A percentile compares a stretch with the other conserved stretches of the same genome.
These are phyloP conservation scores for Pelosia muscerda DNA, from an alignment of 2,888 invertebrate genomes.

Conservation along the genomic window DNA sequence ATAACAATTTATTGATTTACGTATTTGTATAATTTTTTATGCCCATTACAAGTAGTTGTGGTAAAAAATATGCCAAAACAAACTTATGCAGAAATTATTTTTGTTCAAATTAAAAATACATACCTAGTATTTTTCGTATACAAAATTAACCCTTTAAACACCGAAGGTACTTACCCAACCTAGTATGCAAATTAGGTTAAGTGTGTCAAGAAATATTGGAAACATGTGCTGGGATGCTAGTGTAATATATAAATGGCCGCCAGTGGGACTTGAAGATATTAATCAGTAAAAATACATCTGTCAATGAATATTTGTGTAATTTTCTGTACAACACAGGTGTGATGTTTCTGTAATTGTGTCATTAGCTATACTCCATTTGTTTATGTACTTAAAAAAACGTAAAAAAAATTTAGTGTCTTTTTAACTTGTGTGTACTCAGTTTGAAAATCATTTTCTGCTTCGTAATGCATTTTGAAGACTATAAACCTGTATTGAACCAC, in stretches of 20 bases:
- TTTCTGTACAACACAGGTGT: not conserved
- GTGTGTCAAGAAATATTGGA: not conserved
- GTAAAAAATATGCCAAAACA: not conserved
- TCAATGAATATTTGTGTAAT: not conserved
- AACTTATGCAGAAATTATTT: not conserved
- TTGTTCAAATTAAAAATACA: too few relatives aligned
- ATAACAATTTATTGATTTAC: too few relatives aligned
- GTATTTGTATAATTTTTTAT: too few relatives aligned
- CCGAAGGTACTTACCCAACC: not conserved
- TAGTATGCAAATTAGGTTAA: not conserved
- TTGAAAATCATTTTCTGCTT: too few relatives aligned
- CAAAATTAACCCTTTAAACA: not conserved
- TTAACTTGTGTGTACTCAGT: too few relatives aligned
- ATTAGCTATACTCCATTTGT: too few relatives aligned
- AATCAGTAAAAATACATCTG: not conserved
- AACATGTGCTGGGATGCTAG: not conserved
- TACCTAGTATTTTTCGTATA: too few relatives aligned
- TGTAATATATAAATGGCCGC: not conserved
- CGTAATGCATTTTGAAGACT: too few relatives aligned
- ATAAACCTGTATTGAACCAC: too few relatives aligned
- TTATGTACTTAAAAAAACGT: too few relatives aligned
- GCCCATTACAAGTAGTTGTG: not conserved
- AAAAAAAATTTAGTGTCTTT: too few relatives aligned
- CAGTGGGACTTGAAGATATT: not conserved
- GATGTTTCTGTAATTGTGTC: slow-evolving; percentile 4